Evolutionary conservation across 30 jellyfish, hydroid and myxozoan genomes (phyloP).

Genomic region (Cassiopea xamachana): DNA sequence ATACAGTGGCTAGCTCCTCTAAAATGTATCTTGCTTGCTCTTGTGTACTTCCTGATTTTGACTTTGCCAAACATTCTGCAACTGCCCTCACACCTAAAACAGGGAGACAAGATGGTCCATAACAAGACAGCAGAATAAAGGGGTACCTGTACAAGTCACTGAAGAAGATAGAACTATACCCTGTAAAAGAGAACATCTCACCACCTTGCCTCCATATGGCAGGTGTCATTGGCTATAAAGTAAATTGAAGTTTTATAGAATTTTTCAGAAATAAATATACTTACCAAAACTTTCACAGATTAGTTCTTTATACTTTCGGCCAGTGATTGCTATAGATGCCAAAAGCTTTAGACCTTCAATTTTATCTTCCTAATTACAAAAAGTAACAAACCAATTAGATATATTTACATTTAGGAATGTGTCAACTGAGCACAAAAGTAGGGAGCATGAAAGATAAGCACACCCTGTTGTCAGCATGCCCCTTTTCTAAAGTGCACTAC

Average conservation of each 20-base stretch:
- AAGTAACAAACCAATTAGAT: background rate
- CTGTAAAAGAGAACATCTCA: too few species aligned
- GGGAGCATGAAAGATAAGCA: too few species aligned
- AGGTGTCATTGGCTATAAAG: too few species aligned
- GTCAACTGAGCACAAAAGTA: background rate
- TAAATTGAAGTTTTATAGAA: background rate
- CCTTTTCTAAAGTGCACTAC: too few species aligned
- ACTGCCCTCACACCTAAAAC: slow-evolving; percentile 85
- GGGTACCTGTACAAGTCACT: too few species aligned
- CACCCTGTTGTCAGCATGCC: too few species aligned
- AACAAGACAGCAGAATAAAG: too few species aligned
- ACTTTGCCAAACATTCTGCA: slow-evolving; percentile 87
- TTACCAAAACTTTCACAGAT: slow-evolving; percentile 90
- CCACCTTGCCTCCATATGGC: too few species aligned
- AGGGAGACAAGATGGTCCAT: background rate
- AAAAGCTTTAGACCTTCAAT: slow-evolving; percentile 60
- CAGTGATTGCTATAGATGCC: slow-evolving; percentile 71
- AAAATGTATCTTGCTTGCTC: slow-evolving; percentile 69
- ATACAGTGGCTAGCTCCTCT: slow-evolving; percentile 67
- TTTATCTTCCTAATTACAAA: slow-evolving; percentile 59
- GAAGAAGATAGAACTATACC: too few species aligned
- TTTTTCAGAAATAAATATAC: background rate
- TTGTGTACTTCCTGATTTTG: slow-evolving; percentile 40
- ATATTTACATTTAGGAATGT: background rate
- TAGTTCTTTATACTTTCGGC: slow-evolving; percentile 84